phyloP scores from a whole-genome alignment of 64 coral and sea anemone species.

The Acropora tenuis region DNA sequence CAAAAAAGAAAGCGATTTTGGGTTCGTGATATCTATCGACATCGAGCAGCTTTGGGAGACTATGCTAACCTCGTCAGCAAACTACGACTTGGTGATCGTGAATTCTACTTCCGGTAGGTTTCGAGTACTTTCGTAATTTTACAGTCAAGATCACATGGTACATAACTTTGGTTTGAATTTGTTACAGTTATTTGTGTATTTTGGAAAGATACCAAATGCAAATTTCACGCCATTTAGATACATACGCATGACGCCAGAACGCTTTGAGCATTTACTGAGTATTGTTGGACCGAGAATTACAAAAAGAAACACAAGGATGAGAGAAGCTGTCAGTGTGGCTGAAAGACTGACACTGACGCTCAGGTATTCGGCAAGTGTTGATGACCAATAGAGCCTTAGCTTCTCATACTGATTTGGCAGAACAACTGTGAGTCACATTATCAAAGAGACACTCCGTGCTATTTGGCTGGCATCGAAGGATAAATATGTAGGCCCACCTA shows the following conservation, averaged over 20 bases:
- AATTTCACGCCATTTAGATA: slow-evolving; percentile 49
- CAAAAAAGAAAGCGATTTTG: slow-evolving; percentile 42
- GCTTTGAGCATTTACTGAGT: slow-evolving; percentile 50
- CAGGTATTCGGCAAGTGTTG: slow-evolving; percentile 1
- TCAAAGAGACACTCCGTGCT: slow-evolving; percentile 19
- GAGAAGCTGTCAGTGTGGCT: slow-evolving; percentile 28
- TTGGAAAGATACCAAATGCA: slow-evolving; percentile 25
- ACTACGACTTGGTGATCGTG: slow-evolving; percentile 42
- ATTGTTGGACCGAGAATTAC: slow-evolving; percentile 49
- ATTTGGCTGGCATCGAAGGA: slow-evolving; percentile 42
- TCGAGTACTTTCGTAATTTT: slow-evolving; percentile 6
- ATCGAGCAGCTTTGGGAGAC: slow-evolving; percentile 13
- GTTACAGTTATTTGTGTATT: slow-evolving; percentile 8
- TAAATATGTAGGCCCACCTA: slow-evolving; percentile 36
- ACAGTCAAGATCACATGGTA: neutral
- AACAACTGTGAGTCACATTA: slow-evolving; percentile 42
- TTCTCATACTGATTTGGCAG: slow-evolving; percentile 22
- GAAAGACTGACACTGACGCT: slow-evolving; percentile 32
- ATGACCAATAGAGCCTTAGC: slow-evolving; percentile 18
- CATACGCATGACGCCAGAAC: slow-evolving; percentile 69
- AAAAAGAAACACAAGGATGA: slow-evolving; percentile 40
- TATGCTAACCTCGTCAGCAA: slow-evolving; percentile 47
- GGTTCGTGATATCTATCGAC: slow-evolving; percentile 43
- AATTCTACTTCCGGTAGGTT: slow-evolving; percentile 61
- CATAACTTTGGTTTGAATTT: slow-evolving; percentile 14